These are phyloP conservation scores for Ectropis crepuscularia DNA, from an alignment of 2,888 invertebrate genomes.

Conservation along the genomic window DNA sequence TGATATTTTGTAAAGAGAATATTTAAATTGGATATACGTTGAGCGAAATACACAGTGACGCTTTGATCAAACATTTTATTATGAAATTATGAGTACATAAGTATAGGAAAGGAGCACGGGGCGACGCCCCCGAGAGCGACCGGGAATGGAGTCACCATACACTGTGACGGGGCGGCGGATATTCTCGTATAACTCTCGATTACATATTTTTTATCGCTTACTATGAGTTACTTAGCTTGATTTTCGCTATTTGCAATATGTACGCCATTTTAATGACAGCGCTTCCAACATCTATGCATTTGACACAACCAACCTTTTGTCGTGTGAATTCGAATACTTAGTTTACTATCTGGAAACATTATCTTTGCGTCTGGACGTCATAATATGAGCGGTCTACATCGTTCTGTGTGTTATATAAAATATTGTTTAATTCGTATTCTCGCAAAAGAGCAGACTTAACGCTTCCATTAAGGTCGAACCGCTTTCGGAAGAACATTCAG, in stretches of 20 bases:
- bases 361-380: too few relatives aligned
- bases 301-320: too few relatives aligned
- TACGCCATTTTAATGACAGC: background rate
- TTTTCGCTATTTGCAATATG: too few relatives aligned
- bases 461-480: too few relatives aligned
- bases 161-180: slow-evolving; percentile 57
- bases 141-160: slow-evolving; percentile 59
- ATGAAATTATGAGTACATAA: slow-evolving; percentile 73
- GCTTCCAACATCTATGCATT: too few relatives aligned
- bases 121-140: slow-evolving; percentile 40
- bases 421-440: too few relatives aligned
- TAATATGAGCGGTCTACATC: too few relatives aligned
- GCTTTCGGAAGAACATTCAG: too few relatives aligned
- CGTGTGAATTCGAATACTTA: too few relatives aligned
- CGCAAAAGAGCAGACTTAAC: too few relatives aligned
- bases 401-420: too few relatives aligned
- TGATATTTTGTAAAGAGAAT: slow-evolving; percentile 58
- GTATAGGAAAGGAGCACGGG: slow-evolving; percentile 59
- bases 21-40: slow-evolving; percentile 56
- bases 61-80: slow-evolving; percentile 70
- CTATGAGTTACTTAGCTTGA: slow-evolving; percentile 8
- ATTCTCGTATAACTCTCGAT: slow-evolving; percentile 62
- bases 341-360: too few relatives aligned
- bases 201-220: slow-evolving; percentile 15
- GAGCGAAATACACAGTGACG: slow-evolving; percentile 55